Percentiles rank a stretch among this genome's conserved stretches.
Evolutionary conservation across 37 sponge, comb jelly and placozoan genomes (phyloP).

Genomic region (Spongilla lacustris): DNA sequence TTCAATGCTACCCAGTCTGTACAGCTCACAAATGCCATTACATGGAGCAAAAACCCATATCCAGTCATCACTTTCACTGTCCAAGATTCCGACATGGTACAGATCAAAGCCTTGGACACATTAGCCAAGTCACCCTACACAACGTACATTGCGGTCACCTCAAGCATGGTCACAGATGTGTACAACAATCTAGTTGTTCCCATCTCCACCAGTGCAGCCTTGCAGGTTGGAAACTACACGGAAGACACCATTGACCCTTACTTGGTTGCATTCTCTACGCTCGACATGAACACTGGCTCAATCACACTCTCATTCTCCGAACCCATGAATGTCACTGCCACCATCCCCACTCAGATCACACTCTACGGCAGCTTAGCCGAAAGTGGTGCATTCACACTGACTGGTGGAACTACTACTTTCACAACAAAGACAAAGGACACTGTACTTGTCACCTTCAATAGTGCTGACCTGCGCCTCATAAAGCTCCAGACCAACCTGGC

Average conservation of each 20-base stretch:
- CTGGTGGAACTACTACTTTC: conserved; percentile 63
- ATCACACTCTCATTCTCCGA: conserved; percentile 81
- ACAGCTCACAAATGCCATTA: conserved; percentile 40
- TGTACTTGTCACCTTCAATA: conserved; percentile 59
- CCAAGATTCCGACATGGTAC: conserved; percentile 54
- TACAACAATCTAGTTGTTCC: conserved; percentile 57
- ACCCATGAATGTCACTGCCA: conserved; percentile 65
- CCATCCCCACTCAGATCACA: conserved; percentile 51
- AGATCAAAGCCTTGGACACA: conserved; percentile 68
- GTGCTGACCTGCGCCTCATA: conserved; percentile 63
- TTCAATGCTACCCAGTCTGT: conserved; percentile 56
- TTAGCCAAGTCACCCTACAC: conserved; percentile 70
- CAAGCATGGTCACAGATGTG: conserved; percentile 60
- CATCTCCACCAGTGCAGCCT: conserved; percentile 34
- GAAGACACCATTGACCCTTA: conserved; percentile 62
- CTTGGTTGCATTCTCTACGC: conserved; percentile 42
- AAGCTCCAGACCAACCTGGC: conserved; percentile 80
- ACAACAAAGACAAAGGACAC: conserved; percentile 22
- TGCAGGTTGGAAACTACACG: conserved; percentile 54
- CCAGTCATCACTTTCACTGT: conserved; percentile 48
- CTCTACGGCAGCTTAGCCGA: conserved; percentile 55
- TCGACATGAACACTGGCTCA: conserved; percentile 78
- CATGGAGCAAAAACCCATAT: conserved; percentile 15
- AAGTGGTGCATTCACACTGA: conserved; percentile 51
- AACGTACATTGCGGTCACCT: conserved; percentile 75